Conservation (phyloP, 1,140 invertebrate genomes). For the Sinonovacula constricta region DNA sequence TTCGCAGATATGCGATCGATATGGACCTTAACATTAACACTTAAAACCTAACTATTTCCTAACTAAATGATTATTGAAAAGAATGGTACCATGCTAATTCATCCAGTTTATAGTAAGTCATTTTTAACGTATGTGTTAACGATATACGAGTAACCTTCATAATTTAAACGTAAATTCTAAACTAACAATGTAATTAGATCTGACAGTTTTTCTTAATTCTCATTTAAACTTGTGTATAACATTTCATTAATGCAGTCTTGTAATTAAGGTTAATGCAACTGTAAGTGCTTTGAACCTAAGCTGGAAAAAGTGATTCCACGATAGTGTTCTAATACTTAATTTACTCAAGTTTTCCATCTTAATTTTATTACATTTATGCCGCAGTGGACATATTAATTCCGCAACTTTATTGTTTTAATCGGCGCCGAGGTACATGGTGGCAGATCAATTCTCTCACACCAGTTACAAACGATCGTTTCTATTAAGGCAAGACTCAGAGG, state of each 20-base stretch:
- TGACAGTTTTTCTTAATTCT: constrained; percentile 12
- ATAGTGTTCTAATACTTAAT: constrained; percentile 37
- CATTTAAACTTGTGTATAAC: background rate
- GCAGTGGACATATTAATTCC: constrained; percentile 39
- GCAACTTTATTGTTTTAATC: constrained; percentile 13
- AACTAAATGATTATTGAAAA: too few species aligned
- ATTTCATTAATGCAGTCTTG: background rate
- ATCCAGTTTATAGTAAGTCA: too few species aligned
- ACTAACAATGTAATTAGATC: background rate
- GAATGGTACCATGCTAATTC: too few species aligned
- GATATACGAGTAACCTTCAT: too few species aligned
- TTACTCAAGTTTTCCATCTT: constrained; percentile 34
- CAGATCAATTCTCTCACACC: constrained; percentile 33
- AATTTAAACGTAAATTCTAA: too few species aligned
- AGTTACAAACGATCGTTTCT: constrained; percentile 13
- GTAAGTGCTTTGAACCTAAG: constrained; percentile 24
- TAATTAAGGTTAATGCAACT: background rate
- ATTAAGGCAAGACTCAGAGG: constrained; percentile 21
- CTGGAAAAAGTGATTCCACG: background rate
- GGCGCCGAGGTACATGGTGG: background rate
- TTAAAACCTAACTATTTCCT: too few species aligned
- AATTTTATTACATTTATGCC: constrained; percentile 47
- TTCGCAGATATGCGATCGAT: too few species aligned
- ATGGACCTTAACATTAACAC: too few species aligned
- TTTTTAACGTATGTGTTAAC: too few species aligned